Base-by-base conservation (phyloP, 2,888 invertebrate genomes). In the Neoascia interrupta region DNA sequence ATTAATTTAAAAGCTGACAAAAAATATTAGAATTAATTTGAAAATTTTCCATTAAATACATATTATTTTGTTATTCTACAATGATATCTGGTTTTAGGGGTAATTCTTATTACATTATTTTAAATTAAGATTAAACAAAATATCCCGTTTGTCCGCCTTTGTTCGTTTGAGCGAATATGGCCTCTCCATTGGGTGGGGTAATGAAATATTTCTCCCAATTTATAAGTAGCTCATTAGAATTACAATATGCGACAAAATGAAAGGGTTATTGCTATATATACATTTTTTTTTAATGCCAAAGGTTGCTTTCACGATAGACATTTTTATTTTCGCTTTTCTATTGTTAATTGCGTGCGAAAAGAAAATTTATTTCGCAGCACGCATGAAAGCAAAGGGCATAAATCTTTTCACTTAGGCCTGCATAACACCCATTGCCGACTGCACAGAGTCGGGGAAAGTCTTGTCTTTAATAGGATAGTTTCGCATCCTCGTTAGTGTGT, bases 151-250 rank as follows among this genome's bases (percentile, higher is more conserved):
- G n/a, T n/a, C n/a, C n/a, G n/a, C n/a, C n/a, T n/a, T n/a, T n/a
- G n/a, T n/a, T n/a, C n/a, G n/a, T n/a, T n/a, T n/a, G n/a, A n/a
- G n/a, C n/a, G n/a, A n/a, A n/a, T n/a, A n/a, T n/a, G n/a, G n/a
- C n/a, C n/a, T n/a, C n/a, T n/a, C n/a, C 37, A 73, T 73, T 79
- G 79, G 79, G 79, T 73, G 21, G 79, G 73, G 49, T 60, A 73
- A 79, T 79, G 79, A 79, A 79, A 79, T 79, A 79, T 79, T 41
- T 54, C 45, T 61, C 61, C 73, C 8, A 49, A 61, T 60, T 73
- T 41, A 49, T 31, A n/a, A n/a, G n/a, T n/a, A n/a, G n/a, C n/a
- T n/a, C 36, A 43, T 47, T 54, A 58, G 28, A 56, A 13, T 47
- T 28, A 58, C 16, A 37, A 19, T 8, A 43, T 47, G 56, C 47